Conservation (phyloP, 2,797 vertebrate species). For the Anniella stebbinsi region DNA sequence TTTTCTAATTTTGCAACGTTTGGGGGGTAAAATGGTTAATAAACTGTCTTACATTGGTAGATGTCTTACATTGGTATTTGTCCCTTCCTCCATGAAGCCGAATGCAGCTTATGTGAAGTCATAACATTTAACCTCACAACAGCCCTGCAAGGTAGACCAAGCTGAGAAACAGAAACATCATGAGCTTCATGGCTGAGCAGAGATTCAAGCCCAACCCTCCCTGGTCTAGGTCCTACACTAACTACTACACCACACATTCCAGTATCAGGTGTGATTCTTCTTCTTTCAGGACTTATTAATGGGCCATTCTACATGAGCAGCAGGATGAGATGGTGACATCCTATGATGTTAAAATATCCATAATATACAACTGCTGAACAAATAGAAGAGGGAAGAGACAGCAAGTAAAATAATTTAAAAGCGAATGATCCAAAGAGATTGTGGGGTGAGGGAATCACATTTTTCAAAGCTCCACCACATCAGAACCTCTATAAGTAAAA, state of each 20-base stretch:
- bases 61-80: background rate
- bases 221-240: background rate
- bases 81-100: rapidly evolving
- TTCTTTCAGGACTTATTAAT: background rate
- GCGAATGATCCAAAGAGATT: background rate
- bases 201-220: background rate
- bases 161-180: background rate
- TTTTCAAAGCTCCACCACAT: background rate
- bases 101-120: background rate
- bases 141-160: background rate
- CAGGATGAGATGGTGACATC: background rate
- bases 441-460: background rate
- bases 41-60: background rate
- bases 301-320: background rate
- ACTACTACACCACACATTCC: background rate
- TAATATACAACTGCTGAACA: background rate
- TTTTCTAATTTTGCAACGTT: background rate
- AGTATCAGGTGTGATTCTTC: background rate
- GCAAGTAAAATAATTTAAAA: background rate
- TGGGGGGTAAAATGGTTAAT: background rate
- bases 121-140: background rate
- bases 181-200: background rate
- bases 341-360: background rate
- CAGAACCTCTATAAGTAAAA: background rate
- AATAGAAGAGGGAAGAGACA: background rate